A percentile compares a stretch with the other conserved stretches of the same genome.
These are phyloP conservation scores for Stratiomys singularior DNA, from an alignment of 2,888 invertebrate genomes.

Conservation along the genomic window DNA sequence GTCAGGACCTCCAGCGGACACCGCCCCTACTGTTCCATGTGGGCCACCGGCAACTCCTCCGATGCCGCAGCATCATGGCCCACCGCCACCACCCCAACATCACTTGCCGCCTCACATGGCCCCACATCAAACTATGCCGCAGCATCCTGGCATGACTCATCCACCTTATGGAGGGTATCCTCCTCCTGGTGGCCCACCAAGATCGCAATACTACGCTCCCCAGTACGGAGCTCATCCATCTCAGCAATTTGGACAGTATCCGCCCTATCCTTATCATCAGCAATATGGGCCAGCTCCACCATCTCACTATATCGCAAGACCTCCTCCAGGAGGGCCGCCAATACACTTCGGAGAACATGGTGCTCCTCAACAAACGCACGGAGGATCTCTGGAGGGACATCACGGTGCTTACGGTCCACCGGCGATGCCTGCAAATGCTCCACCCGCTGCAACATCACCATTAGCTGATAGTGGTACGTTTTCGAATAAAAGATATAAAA, in stretches of 20 bases:
- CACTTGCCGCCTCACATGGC: constrained; percentile 61
- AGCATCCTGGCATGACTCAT: constrained; percentile 60
- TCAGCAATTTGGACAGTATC: constrained; percentile 62
- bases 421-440: constrained; percentile 51
- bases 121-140: constrained; percentile 60
- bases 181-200: constrained; percentile 61
- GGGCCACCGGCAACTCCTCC: constrained; percentile 53
- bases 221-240: constrained; percentile 64
- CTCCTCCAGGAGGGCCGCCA: constrained; percentile 56
- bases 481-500: neutral
- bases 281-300: constrained; percentile 62
- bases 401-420: constrained; percentile 55
- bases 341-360: constrained; percentile 54
- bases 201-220: constrained; percentile 64
- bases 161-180: constrained; percentile 63
- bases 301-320: constrained; percentile 61
- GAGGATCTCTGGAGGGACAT: constrained; percentile 54
- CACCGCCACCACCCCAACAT: constrained; percentile 56
- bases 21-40: constrained; percentile 67
- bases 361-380: constrained; percentile 54
- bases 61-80: constrained; percentile 58
- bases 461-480: constrained; percentile 17
- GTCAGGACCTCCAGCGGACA: constrained; percentile 67
- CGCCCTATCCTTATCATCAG: constrained; percentile 64
- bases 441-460: constrained; percentile 44